Evolutionary conservation across 2,797 vertebrate species (phyloP).

Genomic region (Sebastes taczanowskii): DNA sequence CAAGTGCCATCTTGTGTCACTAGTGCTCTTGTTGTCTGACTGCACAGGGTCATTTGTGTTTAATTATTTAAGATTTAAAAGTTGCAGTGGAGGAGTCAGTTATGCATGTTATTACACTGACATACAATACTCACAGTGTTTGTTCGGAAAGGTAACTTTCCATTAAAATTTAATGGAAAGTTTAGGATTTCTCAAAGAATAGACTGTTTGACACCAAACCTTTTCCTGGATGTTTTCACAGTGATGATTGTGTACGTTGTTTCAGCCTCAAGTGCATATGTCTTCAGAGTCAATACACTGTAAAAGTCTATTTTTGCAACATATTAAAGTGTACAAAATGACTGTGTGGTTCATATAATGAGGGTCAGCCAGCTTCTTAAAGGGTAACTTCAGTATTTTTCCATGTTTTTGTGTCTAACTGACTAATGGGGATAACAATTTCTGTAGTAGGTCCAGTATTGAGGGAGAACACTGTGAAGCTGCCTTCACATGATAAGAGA

Average conservation of each 20-base stretch:
- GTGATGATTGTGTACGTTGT: not conserved
- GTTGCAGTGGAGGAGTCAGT: constrained; percentile 21
- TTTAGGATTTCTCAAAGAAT: constrained; percentile 31
- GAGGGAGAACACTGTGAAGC: too few relatives aligned
- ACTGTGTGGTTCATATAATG: not conserved
- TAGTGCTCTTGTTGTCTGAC: constrained; percentile 1
- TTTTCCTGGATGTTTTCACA: constrained; percentile 2
- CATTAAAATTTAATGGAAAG: constrained; percentile 46
- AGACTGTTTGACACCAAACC: not conserved
- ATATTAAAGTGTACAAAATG: not conserved
- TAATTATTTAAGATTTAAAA: constrained; percentile 63
- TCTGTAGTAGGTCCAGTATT: too few relatives aligned
- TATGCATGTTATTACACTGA: constrained; percentile 47
- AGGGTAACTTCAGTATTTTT: not conserved
- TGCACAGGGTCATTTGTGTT: constrained; percentile 28
- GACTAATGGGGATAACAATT: too few relatives aligned
- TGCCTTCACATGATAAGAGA: too few relatives aligned
- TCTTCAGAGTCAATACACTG: not conserved
- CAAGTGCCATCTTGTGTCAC: constrained; percentile 10
- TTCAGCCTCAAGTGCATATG: not conserved
- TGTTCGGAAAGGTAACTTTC: constrained; percentile 18
- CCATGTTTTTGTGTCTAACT: too few relatives aligned
- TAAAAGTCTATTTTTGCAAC: constrained; percentile 5
- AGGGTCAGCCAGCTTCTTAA: not conserved
- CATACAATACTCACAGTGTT: constrained; percentile 23